phyloP scores from a whole-genome alignment of 2,113 vertebrate genomes.

The Uropsilus gracilis region DNA sequence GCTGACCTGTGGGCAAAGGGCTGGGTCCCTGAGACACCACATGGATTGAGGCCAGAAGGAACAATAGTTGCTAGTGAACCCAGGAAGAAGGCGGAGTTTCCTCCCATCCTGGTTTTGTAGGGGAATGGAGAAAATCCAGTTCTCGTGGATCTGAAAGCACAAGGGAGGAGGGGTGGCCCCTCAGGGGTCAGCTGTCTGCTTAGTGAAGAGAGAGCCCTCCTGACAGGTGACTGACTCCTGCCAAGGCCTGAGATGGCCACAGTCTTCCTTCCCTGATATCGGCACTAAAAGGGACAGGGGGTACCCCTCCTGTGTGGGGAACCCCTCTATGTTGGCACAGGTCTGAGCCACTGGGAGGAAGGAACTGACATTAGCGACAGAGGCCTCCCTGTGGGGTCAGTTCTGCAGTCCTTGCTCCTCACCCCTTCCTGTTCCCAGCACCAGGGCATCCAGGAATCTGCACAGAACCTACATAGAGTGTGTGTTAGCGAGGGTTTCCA shows the following conservation, averaged over 20 bases:
- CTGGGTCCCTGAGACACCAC: background rate
- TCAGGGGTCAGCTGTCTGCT: background rate
- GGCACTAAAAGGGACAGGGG: background rate
- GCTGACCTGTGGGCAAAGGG: background rate
- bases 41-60: background rate
- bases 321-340: fast-evolving
- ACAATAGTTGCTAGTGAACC: background rate
- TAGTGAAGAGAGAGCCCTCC: background rate
- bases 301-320: background rate
- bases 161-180: background rate
- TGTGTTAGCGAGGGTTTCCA: background rate
- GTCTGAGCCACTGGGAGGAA: background rate
- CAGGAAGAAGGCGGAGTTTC: background rate
- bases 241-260: too few species aligned
- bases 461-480: background rate
- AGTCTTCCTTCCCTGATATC: background rate
- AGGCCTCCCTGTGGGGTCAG: fast-evolving
- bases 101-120: background rate
- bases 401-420: background rate
- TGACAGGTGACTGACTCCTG: fast-evolving
- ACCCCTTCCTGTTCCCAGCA: background rate
- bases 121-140: background rate
- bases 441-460: background rate
- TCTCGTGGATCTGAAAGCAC: background rate
- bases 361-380: background rate